Evolutionary conservation across 2,797 vertebrate species (phyloP).

Genomic region (Myotis vivesi): DNA sequence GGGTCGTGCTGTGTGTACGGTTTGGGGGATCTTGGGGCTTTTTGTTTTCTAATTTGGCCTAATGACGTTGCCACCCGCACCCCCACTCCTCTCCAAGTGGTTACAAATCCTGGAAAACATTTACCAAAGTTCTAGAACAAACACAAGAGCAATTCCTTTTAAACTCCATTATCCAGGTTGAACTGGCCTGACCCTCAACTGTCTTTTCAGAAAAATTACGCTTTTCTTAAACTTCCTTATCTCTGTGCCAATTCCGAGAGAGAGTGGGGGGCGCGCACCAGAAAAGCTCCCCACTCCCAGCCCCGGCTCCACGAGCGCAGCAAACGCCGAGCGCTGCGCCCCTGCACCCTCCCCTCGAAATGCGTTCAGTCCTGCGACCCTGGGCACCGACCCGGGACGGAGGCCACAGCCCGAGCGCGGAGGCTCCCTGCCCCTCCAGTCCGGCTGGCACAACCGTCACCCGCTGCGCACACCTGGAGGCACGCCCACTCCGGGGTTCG

Average conservation of each 20-base stretch:
- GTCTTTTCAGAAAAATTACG: neutral
- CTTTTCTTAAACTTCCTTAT: neutral
- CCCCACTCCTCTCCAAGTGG: neutral
- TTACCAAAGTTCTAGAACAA: neutral
- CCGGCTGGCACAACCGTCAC: neutral
- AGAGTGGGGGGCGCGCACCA: neutral
- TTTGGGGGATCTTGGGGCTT: neutral
- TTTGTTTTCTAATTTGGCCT: constrained; percentile 30
- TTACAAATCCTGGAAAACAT: constrained; percentile 31
- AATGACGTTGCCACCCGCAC: neutral
- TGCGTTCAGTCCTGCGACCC: neutral
- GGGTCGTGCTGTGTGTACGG: neutral
- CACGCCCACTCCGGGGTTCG: neutral
- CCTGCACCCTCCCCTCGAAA: neutral
- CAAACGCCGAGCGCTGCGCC: neutral
- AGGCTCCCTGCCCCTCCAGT: neutral
- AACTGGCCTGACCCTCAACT: neutral
- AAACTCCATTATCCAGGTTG: neutral
- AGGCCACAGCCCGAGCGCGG: neutral
- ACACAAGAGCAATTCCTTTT: neutral
- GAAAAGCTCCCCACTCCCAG: neutral
- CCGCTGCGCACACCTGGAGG: constrained; percentile 37
- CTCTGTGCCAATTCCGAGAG: neutral
- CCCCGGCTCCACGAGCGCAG: neutral
- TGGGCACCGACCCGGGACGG: neutral